These are phyloP conservation scores for Sebastes glaucus DNA, from an alignment of 2,797 vertebrate genomes.

Conservation along the genomic window DNA sequence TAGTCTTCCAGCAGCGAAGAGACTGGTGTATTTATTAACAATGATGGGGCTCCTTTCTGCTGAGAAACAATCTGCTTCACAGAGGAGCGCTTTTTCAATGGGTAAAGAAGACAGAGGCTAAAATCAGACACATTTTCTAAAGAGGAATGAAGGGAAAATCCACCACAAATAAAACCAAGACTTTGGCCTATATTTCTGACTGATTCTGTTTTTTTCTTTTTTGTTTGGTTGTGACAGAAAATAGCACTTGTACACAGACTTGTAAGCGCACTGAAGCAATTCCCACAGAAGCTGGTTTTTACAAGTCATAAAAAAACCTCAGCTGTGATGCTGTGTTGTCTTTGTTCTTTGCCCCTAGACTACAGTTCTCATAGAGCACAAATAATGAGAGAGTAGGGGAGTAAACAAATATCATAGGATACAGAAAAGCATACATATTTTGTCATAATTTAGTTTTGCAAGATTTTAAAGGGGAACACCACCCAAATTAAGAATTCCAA, in stretches of 20 bases:
- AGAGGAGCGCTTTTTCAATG: conserved; percentile 50
- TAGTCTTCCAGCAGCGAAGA: conserved; percentile 76
- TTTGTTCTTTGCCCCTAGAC: conserved; percentile 68
- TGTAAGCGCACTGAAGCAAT: conserved; percentile 63
- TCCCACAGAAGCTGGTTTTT: conserved; percentile 67
- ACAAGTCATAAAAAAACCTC: conserved; percentile 71
- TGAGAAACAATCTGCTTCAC: conserved; percentile 69
- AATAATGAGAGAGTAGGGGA: conserved; percentile 40
- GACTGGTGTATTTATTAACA: conserved; percentile 80
- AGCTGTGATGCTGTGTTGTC: conserved; percentile 66
- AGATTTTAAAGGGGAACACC: neutral
- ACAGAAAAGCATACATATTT: conserved; percentile 28
- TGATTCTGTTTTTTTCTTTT: conserved; percentile 32
- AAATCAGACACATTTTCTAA: conserved; percentile 49
- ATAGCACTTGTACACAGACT: conserved; percentile 59
- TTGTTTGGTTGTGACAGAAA: conserved; percentile 66
- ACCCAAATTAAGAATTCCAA: no score
- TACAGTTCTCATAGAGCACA: conserved; percentile 44
- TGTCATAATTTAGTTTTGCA: conserved; percentile 25
- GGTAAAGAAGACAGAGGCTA: conserved; percentile 57
- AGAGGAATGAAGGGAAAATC: conserved; percentile 57
- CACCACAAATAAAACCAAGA: conserved; percentile 55
- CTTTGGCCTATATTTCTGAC: conserved; percentile 75
- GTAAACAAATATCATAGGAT: conserved; percentile 12
- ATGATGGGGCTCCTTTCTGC: conserved; percentile 69